Conservation (phyloP, 1,140 invertebrate genomes). For the Hycleus phaleratus region DNA sequence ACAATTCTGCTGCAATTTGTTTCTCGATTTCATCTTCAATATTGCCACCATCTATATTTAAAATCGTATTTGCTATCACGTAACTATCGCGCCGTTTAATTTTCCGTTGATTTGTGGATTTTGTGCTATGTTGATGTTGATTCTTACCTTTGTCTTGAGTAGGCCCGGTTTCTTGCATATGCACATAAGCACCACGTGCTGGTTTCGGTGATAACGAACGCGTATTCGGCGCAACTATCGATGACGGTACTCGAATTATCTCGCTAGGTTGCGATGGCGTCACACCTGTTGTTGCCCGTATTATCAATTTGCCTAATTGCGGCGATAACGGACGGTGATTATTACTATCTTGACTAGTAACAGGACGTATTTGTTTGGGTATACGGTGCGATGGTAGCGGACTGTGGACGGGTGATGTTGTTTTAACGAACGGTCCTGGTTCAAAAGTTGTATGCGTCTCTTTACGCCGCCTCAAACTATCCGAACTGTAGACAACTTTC, state of each 20-base stretch:
- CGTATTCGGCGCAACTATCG: slow-evolving; percentile 45
- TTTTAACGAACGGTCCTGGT: slow-evolving; percentile 67
- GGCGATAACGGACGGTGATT: slow-evolving; percentile 35
- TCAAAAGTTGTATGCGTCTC: slow-evolving; percentile 76
- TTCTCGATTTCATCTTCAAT: slow-evolving; percentile 48
- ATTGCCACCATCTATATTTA: slow-evolving; percentile 36
- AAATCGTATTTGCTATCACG: slow-evolving; percentile 68
- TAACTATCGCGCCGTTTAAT: slow-evolving; percentile 78
- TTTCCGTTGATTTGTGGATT: slow-evolving; percentile 7
- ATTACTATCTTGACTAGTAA: slow-evolving; percentile 20
- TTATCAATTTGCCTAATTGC: slow-evolving; percentile 57
- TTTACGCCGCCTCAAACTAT: slow-evolving; percentile 74
- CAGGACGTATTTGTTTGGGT: slow-evolving; percentile 40
- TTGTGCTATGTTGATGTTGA: slow-evolving; percentile 4
- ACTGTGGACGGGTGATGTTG: slow-evolving; percentile 39
- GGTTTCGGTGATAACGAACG: slow-evolving; percentile 38
- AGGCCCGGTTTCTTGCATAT: slow-evolving; percentile 58
- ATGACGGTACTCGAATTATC: slow-evolving; percentile 52
- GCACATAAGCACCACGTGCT: slow-evolving; percentile 59
- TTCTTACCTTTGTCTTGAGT: slow-evolving; percentile 53
- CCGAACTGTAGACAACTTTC: slow-evolving; percentile 83
- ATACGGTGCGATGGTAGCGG: slow-evolving; percentile 41
- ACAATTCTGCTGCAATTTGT: slow-evolving; percentile 53
- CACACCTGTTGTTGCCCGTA: slow-evolving; percentile 49
- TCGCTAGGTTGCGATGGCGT: slow-evolving; percentile 46